Percentiles rank a stretch among this genome's conserved stretches.
phyloP scores from a whole-genome alignment of 2,888 invertebrate genomes.

The Amphimallon solstitiale region DNA sequence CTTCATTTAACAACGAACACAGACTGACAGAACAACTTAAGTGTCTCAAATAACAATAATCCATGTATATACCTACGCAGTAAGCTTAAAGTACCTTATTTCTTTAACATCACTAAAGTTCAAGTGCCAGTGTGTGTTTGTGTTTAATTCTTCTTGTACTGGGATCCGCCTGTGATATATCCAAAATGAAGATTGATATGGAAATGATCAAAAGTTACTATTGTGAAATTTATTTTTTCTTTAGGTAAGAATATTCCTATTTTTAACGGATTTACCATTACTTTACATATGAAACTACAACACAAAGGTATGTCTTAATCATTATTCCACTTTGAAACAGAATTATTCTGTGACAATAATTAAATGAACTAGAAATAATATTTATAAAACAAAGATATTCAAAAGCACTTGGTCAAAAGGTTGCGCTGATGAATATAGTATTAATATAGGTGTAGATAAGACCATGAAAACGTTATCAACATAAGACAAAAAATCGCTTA shows the following conservation, averaged over 20 bases:
- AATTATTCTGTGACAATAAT: too few relatives aligned
- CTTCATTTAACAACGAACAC: conserved; percentile 3
- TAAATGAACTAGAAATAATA: too few relatives aligned
- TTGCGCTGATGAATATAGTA: too few relatives aligned
- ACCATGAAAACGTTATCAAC: too few relatives aligned
- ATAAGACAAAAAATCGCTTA: too few relatives aligned
- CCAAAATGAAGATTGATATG: conserved; percentile 17
- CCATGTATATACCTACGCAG: neutral
- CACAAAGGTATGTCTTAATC: too few relatives aligned
- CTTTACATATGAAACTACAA: too few relatives aligned
- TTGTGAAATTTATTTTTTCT: conserved; percentile 26
- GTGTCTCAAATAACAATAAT: conserved; percentile 3
- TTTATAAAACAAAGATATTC: too few relatives aligned
- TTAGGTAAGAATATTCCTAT: conserved; percentile 22
- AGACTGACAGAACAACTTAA: conserved; percentile 4
- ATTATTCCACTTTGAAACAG: too few relatives aligned
- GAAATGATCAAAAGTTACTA: conserved; percentile 24
- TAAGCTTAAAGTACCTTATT: neutral
- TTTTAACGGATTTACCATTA: neutral
- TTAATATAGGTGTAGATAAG: too few relatives aligned
- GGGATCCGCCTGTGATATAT: neutral
- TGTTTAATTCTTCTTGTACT: neutral
- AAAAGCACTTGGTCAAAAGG: too few relatives aligned
- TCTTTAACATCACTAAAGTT: neutral
- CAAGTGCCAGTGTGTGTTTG: conserved; percentile 10